Evolutionary conservation across 2,797 vertebrate species (phyloP).

Genomic region (Sylvilagus floridanus): DNA sequence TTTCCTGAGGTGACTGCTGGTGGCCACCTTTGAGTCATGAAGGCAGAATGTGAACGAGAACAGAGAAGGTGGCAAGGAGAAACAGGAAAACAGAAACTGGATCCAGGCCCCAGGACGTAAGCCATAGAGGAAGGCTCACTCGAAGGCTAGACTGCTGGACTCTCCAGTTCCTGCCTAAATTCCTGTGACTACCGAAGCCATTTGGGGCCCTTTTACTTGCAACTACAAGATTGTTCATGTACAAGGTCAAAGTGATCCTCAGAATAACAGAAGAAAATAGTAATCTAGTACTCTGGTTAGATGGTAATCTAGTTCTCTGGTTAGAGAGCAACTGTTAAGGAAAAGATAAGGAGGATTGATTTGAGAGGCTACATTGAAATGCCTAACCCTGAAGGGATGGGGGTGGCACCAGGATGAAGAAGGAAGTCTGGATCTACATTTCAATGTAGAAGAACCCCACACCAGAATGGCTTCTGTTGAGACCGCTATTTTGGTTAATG

Average conservation of each 20-base stretch:
- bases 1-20: neutral
- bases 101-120: neutral
- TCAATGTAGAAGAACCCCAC: neutral
- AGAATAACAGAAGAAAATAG: neutral
- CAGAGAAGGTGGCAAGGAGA: neutral
- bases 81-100: neutral
- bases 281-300: neutral
- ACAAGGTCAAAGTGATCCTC: neutral
- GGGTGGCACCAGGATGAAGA: neutral
- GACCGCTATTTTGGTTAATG: neutral
- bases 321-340: neutral
- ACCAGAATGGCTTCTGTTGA: neutral
- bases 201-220: neutral
- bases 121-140: neutral
- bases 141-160: neutral
- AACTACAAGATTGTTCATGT: neutral
- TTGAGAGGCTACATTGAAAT: neutral
- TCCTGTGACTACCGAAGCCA: neutral
- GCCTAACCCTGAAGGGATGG: neutral
- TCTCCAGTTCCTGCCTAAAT: neutral
- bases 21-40: neutral
- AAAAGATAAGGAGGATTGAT: neutral
- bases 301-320: neutral
- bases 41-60: neutral
- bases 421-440: neutral